phyloP scores from a whole-genome alignment of 2,888 invertebrate species.

The Andrena trimmerana region DNA sequence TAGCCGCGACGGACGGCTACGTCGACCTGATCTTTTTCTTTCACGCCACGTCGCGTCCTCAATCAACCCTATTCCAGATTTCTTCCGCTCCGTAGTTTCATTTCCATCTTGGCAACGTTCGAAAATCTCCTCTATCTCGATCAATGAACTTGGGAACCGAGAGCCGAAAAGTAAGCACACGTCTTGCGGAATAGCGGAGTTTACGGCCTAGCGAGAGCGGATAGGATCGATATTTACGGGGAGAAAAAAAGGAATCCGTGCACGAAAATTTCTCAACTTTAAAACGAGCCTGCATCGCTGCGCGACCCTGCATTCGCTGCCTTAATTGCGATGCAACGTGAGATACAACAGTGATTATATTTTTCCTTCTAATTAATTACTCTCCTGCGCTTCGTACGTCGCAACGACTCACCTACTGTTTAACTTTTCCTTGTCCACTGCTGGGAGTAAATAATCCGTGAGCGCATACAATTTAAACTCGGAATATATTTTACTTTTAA shows the following conservation, averaged over 20 bases:
- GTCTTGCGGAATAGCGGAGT: constrained; percentile 55
- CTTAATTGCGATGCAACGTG: constrained; percentile 10
- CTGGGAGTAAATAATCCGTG: background rate
- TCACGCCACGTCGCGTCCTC: background rate
- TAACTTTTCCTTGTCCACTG: background rate
- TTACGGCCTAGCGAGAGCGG: constrained; percentile 53
- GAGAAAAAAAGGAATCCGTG: constrained; percentile 26
- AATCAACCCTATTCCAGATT: constrained; percentile 29
- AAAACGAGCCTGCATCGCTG: background rate
- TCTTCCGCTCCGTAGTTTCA: constrained; percentile 50
- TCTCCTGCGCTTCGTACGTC: no score
- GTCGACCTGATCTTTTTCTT: background rate
- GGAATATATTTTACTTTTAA: background rate
- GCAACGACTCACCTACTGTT: background rate
- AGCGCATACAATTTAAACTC: background rate
- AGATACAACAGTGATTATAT: constrained; percentile 2
- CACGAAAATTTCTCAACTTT: constrained; percentile 31
- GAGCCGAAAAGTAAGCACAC: constrained; percentile 67
- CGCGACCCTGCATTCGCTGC: background rate
- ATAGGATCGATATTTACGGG: constrained; percentile 66
- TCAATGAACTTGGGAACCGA: constrained; percentile 67
- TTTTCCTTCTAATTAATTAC: constrained; percentile 28
- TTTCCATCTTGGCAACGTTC: constrained; percentile 56
- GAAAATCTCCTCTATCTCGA: constrained; percentile 54
- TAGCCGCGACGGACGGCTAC: background rate